Percentiles rank a stretch among this genome's conserved stretches.
These are phyloP conservation scores for Andrena chrysosceles DNA, from an alignment of 2,888 invertebrate species.

Conservation along the genomic window DNA sequence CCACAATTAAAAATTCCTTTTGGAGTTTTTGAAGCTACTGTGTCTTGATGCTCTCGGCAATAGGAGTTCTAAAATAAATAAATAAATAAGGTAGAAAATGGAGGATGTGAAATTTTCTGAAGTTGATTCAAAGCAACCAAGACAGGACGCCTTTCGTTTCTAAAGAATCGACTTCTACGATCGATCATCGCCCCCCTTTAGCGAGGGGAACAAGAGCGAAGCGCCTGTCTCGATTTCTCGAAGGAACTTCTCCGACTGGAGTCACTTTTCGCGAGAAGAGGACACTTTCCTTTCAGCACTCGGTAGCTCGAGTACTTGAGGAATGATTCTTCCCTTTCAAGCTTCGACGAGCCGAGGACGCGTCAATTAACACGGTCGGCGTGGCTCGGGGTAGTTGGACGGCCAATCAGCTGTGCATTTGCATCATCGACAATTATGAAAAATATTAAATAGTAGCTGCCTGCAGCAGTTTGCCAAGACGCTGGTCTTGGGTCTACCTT, in stretches of 20 bases:
- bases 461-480: background rate
- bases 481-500: background rate
- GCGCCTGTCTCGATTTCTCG: too few species aligned
- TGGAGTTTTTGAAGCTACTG: background rate
- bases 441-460: conserved; percentile 9
- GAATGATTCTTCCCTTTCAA: background rate
- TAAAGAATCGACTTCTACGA: too few species aligned
- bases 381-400: background rate
- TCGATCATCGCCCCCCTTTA: too few species aligned
- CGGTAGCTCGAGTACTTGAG: background rate
- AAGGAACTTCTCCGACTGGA: too few species aligned
- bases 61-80: too few species aligned
- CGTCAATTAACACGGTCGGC: conserved; percentile 4
- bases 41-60: background rate
- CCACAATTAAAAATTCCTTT: background rate
- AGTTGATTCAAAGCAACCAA: too few species aligned
- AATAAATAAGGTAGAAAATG: too few species aligned
- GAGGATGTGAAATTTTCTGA: too few species aligned
- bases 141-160: too few species aligned
- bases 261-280: background rate
- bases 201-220: too few species aligned
- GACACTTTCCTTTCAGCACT: conserved; percentile 2
- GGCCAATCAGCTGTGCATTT: conserved; percentile 7
- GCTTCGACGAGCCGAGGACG: background rate
- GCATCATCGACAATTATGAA: conserved; percentile 17